phyloP scores from a whole-genome alignment of 2,888 invertebrate genomes.

The Chrysodeixis includens region DNA sequence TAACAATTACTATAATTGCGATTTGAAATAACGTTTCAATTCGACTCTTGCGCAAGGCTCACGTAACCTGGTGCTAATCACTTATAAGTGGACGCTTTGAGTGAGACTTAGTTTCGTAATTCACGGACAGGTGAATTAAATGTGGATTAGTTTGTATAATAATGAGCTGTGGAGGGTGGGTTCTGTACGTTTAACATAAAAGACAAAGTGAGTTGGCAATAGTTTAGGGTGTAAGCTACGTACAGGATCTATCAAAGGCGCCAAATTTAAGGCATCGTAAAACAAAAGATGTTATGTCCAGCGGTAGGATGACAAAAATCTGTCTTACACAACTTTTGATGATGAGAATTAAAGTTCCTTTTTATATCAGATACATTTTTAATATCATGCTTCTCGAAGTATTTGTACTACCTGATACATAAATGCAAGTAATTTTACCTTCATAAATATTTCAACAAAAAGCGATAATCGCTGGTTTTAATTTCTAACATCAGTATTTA shows the following conservation, averaged over 20 bases:
- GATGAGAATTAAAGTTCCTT: no score
- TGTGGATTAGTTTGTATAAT: neutral
- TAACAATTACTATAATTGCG: conserved; percentile 58
- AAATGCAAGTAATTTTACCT: neutral
- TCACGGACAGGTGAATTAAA: conserved; percentile 18
- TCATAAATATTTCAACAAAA: neutral
- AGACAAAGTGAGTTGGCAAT: no score
- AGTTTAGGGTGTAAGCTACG: no score
- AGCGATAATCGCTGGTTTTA: neutral
- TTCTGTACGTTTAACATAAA: neutral
- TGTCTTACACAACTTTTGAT: no score
- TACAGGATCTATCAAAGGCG: no score
- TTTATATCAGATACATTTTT: no score
- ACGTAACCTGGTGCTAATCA: conserved; percentile 31
- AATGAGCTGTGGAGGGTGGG: neutral
- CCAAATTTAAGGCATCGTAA: no score
- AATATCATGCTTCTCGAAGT: neutral
- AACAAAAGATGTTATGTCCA: no score
- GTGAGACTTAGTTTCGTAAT: conserved; percentile 32
- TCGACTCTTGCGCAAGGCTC: conserved; percentile 45
- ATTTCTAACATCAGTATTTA: neutral
- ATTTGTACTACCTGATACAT: neutral
- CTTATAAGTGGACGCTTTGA: conserved; percentile 20
- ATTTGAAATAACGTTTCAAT: conserved; percentile 51
- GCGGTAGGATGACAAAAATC: no score